Evolutionary conservation across 2,888 invertebrate species (phyloP), one percentile per base, ranked within the genome.

Genomic region (Amphipyra tragopoginis): DNA sequence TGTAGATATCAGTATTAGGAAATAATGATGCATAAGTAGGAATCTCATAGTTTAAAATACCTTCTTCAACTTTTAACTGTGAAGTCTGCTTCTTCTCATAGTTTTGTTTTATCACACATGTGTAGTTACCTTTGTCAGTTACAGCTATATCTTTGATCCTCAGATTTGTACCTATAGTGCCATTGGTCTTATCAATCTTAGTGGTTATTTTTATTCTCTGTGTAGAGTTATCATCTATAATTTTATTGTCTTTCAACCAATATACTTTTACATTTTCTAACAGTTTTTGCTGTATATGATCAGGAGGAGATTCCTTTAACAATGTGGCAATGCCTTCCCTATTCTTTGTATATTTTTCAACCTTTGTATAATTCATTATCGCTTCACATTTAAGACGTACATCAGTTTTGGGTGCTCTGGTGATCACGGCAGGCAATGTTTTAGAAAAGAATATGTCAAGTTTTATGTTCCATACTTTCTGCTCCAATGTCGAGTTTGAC

Each of bases 381-480:
- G 93, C 94, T 75, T 94, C 93, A 72, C 94, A 94, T 83, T 91
- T 93, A 40, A 94, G 85, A 39, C 89, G 86, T 29, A 91, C 87
- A 79, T 93, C 90, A 38, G 79, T 80, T 39, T 90, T 89, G 21
- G 84, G 75, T 43, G 86, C 65, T 80, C 86, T 90, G 50, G 73
- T 88, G 43, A 92, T 72, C 1, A 89, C 67, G 47, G 84, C 58
- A 50, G 93, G 92, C 61, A 93, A 85, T 54, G 88, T 86, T 87
- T 93, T 93, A 0, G 91, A 88, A 72, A 94, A 94, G 79, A 90
- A 89, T 77, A 94, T 91, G 74, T 93, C 90, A 65, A 94, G 86
- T 84, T 91, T 92, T 82, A 94, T 92, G 63, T 90, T 91, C 93
- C 93, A 94, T 87, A 85, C 82, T 78, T 92, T 93, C 75, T 89